A percentile compares a stretch with the other conserved stretches of the same genome.
phyloP scores from a whole-genome alignment of 2,113 vertebrate species.

The Pogonocichla stellata region DNA sequence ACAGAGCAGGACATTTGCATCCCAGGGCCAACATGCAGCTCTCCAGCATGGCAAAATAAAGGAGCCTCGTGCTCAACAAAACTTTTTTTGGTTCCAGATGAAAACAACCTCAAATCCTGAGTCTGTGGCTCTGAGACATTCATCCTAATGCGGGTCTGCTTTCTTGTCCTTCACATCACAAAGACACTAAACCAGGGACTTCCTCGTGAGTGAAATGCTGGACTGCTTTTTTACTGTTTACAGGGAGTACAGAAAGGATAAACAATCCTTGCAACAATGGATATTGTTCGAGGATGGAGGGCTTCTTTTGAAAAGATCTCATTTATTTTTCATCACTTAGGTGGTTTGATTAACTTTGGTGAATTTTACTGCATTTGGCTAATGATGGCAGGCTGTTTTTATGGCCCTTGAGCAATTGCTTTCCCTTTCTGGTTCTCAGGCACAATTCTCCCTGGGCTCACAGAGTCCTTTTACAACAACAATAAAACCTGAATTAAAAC shows the following conservation, averaged over 20 bases:
- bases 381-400: constrained; percentile 53
- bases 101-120: not conserved
- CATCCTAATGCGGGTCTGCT: not conserved
- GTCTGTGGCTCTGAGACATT: not conserved
- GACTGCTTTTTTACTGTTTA: not conserved
- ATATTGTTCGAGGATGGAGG: constrained; percentile 8
- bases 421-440: constrained; percentile 54
- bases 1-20: not conserved
- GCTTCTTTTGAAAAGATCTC: constrained; percentile 33
- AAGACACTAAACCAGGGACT: not conserved
- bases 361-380: constrained; percentile 59
- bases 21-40: not conserved
- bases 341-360: constrained; percentile 59
- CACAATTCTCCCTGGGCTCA: constrained; percentile 28
- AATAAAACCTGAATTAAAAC: constrained; percentile 59
- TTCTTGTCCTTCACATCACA: not conserved
- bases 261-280: not conserved
- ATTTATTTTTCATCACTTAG: constrained; percentile 58
- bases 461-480: constrained; percentile 56
- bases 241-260: not conserved
- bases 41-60: not conserved
- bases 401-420: constrained; percentile 35
- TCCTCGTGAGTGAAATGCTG: not conserved
- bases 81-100: not conserved
- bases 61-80: not conserved